Evolutionary conservation across 2,888 invertebrate species (phyloP), one percentile per base, ranked within the genome.

Genomic region (Rhingia campestris): DNA sequence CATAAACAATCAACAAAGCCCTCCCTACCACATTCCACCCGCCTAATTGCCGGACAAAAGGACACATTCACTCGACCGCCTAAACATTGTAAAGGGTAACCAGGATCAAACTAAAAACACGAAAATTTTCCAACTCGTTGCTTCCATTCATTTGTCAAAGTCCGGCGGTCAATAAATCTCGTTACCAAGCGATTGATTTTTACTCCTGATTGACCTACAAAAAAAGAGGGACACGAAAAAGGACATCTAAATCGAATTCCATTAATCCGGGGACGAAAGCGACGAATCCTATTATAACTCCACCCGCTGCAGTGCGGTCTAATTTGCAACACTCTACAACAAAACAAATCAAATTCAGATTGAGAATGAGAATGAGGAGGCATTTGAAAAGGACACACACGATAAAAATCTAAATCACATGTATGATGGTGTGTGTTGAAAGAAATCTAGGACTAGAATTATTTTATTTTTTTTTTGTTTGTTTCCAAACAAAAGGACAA

Each of bases 151-250:
- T 70, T 56, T n/a, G 14, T 75, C 64, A 51, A 45, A 63, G 1
- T 39, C 64, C 30, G 64, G 81, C 45, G 75, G 81, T 81, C 81
- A 81, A 63, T 81, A 81, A 81, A 75, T 81, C 81, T 81, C 53
- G 75, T 81, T 81, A 81, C 75, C 81, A 81, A 39, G 22, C 81
- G 75, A 81, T 75, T 81, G 81, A 81, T 81, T 75, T 75, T 75
- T 64, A 69, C 75, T 64, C 75, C 81, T 75, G 81, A 75, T 81
- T 75, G 70, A 74, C 69, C 81, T 45, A 72, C 72, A 66, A 33
- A 30, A 63, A 49, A 33, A 41, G n/a, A 51, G 41, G 32, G 61
- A 67, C 61, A 74, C 51, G 47, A 61, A 49, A 80, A 75, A 64
- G 76, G 51, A 76, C 70, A 70, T 54, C 64, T 43, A 51, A 72